A percentile compares a stretch with the other conserved stretches of the same genome.
phyloP scores from a whole-genome alignment of 2,888 invertebrate genomes.

The Andrena hattorfiana region DNA sequence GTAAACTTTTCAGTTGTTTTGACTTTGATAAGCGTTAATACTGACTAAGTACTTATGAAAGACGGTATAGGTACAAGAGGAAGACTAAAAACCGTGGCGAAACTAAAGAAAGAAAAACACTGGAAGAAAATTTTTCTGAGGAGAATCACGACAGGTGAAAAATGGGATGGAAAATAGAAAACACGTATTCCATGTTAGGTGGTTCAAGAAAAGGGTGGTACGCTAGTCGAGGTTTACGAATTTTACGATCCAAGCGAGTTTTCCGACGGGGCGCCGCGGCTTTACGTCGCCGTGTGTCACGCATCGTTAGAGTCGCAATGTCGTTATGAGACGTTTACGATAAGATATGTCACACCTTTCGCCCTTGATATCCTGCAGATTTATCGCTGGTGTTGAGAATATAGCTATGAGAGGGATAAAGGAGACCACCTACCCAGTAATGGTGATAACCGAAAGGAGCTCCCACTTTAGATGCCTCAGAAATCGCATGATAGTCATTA shows the following conservation, averaged over 20 bases:
- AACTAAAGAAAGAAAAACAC: background rate
- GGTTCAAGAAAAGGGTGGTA: constrained; percentile 67
- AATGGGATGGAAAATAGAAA: constrained; percentile 19
- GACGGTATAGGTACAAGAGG: background rate
- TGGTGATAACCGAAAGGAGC: constrained; percentile 50
- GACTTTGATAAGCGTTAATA: too few species aligned
- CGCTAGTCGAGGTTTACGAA: constrained; percentile 76
- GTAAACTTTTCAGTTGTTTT: too few species aligned
- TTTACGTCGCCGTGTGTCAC: constrained; percentile 82
- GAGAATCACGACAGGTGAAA: background rate
- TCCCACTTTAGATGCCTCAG: constrained; percentile 24
- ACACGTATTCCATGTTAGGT: constrained; percentile 10
- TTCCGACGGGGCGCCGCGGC: constrained; percentile 67
- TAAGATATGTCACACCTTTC: constrained; percentile 83
- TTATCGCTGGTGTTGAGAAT: constrained; percentile 70
- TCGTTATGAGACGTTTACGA: constrained; percentile 83
- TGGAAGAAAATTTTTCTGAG: background rate
- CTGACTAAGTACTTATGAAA: too few species aligned
- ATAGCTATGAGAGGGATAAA: constrained; percentile 53
- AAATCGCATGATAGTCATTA: constrained; percentile 30
- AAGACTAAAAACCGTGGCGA: background rate
- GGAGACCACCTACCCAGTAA: constrained; percentile 50
- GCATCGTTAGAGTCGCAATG: constrained; percentile 81
- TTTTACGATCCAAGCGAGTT: constrained; percentile 76
- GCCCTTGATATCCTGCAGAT: constrained; percentile 77